phyloP scores from a whole-genome alignment of 2,797 vertebrate genomes.

The Phrynocephalus guinanensis region DNA sequence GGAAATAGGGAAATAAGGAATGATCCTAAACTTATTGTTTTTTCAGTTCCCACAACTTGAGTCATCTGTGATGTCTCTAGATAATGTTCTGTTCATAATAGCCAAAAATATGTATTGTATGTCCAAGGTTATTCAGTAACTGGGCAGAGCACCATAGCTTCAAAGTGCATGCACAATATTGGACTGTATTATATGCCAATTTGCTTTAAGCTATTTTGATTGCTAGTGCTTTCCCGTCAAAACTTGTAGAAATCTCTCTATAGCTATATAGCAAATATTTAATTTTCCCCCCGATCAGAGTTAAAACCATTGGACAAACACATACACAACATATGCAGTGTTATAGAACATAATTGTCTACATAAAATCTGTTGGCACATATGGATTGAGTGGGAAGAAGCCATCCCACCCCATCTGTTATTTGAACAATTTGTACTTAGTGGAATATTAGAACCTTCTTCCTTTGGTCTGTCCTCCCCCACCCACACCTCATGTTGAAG shows the following conservation, averaged over 20 bases:
- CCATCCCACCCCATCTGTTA: slow-evolving; percentile 38
- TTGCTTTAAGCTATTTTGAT: slow-evolving; percentile 5
- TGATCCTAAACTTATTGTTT: background rate
- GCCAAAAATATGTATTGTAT: background rate
- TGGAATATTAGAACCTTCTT: slow-evolving; percentile 18
- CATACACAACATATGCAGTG: background rate
- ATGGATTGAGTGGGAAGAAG: slow-evolving; percentile 45
- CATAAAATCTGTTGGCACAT: slow-evolving; percentile 33
- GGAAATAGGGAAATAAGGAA: background rate
- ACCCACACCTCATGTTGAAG: slow-evolving; percentile 4
- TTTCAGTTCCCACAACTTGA: background rate
- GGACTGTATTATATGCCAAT: background rate
- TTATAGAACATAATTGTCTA: slow-evolving; percentile 29
- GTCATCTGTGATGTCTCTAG: background rate
- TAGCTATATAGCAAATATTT: background rate
- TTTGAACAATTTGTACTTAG: slow-evolving; percentile 36
- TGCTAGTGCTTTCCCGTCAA: background rate
- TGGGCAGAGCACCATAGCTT: background rate
- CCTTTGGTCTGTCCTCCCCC: background rate
- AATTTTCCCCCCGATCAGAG: background rate
- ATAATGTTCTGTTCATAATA: background rate
- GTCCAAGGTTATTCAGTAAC: background rate
- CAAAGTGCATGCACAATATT: background rate
- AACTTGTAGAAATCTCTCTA: background rate
- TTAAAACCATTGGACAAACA: slow-evolving; percentile 25